These are phyloP conservation scores for Trinorchestia longiramus DNA, from an alignment of 1,140 invertebrate genomes.

Conservation along the genomic window DNA sequence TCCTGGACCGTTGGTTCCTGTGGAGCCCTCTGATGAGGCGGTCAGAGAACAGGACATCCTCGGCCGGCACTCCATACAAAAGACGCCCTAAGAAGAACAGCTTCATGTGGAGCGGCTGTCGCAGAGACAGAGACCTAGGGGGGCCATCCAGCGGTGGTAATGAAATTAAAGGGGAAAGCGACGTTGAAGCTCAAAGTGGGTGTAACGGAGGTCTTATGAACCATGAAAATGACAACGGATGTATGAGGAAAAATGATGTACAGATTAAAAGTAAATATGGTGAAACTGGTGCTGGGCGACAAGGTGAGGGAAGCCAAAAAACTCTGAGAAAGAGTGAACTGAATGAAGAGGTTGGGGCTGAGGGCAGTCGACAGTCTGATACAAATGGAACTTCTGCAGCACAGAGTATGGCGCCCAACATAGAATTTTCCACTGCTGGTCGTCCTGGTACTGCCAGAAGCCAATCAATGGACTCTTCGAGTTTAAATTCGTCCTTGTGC, in stretches of 20 bases:
- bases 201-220: neutral
- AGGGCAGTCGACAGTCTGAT: neutral
- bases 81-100: conserved; percentile 25
- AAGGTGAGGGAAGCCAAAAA: neutral
- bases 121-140: neutral
- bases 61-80: neutral
- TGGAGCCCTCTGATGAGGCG: conserved; percentile 11
- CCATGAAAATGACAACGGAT: neutral
- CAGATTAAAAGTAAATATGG: neutral
- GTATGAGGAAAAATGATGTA: neutral
- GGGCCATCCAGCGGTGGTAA: neutral
- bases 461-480: conserved; percentile 13
- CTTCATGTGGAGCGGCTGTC: conserved; percentile 10
- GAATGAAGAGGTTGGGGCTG: neutral
- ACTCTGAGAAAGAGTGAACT: neutral
- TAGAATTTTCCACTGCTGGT: neutral
- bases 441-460: neutral
- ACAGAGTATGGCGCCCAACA: neutral
- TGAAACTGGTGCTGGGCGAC: neutral
- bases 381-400: neutral
- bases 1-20: conserved; percentile 36
- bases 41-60: neutral
- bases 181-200: neutral
- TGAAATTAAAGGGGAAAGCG: neutral
- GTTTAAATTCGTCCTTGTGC: conserved; percentile 26